Percentiles rank a stretch among this genome's conserved stretches.
phyloP scores from a whole-genome alignment of 2,888 invertebrate genomes.

The Alsophila aescularia region DNA sequence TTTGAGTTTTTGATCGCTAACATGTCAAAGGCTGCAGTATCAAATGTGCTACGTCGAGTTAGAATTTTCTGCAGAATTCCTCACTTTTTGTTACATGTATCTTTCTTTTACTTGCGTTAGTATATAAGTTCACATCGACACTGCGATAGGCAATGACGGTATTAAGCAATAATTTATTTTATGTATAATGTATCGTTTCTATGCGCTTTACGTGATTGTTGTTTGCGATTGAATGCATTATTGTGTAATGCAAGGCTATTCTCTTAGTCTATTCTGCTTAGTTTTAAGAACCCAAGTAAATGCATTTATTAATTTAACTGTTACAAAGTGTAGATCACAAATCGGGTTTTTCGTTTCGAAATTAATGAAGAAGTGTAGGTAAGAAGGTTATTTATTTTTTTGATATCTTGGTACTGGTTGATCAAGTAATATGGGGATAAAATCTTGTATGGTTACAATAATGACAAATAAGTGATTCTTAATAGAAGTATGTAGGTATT shows the following conservation, averaged over 20 bases:
- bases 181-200: slow-evolving; percentile 19
- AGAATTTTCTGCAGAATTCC: not conserved
- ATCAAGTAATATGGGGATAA: slow-evolving; percentile 2
- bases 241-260: slow-evolving; percentile 10
- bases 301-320: slow-evolving; percentile 61
- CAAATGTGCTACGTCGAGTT: too few species aligned
- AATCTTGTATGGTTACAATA: not conserved
- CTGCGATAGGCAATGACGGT: slow-evolving; percentile 19
- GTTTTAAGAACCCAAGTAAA: slow-evolving; percentile 48
- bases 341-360: slow-evolving; percentile 12
- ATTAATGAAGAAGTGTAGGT: slow-evolving; percentile 2
- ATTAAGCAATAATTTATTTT: slow-evolving; percentile 47
- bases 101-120: not conserved
- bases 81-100: not conserved
- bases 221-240: slow-evolving; percentile 6
- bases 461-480: not conserved
- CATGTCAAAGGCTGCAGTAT: too few species aligned
- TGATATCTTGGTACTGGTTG: not conserved
- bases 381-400: slow-evolving; percentile 10
- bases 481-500: too few species aligned
- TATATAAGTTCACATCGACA: slow-evolving; percentile 1
- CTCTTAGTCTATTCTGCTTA: not conserved
- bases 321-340: slow-evolving; percentile 38
- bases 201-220: slow-evolving; percentile 18
- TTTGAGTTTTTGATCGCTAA: too few species aligned